Evolutionary conservation across 2,888 invertebrate species (phyloP), one percentile per base, ranked within the genome.

Genomic region (Amiota communis): DNA sequence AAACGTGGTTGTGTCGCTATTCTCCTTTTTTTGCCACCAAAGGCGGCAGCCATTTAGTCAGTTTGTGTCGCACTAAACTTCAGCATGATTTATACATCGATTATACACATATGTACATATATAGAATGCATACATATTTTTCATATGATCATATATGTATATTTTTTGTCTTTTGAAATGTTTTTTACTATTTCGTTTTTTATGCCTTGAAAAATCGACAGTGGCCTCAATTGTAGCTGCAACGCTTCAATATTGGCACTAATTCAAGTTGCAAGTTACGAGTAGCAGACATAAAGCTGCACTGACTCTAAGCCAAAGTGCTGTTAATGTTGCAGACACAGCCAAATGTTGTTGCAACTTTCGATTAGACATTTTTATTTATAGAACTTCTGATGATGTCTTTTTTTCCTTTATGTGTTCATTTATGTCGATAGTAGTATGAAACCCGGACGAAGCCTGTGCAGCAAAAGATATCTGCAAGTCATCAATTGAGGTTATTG

Each of bases 11-110:
- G 76, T 36, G 15, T 13, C 23, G 20, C 20, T 23, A 23, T 61
- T 61, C 36, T 61, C 23, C 36, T 36, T 36, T 36, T 36, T 6
- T 36, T 61, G 36, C 36, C 36, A 20, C 61, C 12, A 46, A 80
- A 82, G 82, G 82, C 84, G 82, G 81, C 78, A 79, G 73, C 82
- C 81, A 82, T 79, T 82, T 80, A 81, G 75, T 78, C 12, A 53
- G 77, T 78, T 74, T 72, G 74, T 77, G 76, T 74, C 72, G 77
- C 74, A 72, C 77, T 71, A 74, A 74, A 61, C 17, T 72, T 64
- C 53, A 79, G 77, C 77, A 81, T 83, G 83, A 83, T 83, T 86
- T 84, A 84, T 83, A 68, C 67, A 12, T 15, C 20, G 15, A 68
- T 53, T 53, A 53, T 20, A 36, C 59, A 12, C 20, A 20, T 36